Evolutionary conservation across 2,888 invertebrate genomes (phyloP), one percentile per base, ranked within the genome.

Genomic region (Ametastegia equiseti): DNA sequence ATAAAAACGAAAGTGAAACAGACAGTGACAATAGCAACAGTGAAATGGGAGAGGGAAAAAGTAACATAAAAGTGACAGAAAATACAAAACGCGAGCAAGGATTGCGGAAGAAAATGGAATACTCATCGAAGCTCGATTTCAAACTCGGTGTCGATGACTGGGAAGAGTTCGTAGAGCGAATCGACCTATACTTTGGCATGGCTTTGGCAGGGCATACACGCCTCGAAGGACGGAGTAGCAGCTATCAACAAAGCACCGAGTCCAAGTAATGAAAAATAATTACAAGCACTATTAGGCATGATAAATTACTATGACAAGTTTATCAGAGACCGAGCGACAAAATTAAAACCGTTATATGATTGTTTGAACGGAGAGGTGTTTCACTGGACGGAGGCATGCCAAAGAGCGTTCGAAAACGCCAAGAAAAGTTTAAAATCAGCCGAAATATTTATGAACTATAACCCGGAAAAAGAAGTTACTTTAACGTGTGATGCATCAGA

Each of bases 401-500:
- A 81, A 13, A 57, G 80, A 71, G 81, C 83, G 13, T 83, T 83
- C 27, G 42, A 54, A 30, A 75, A 81, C 80, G 73, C 81, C 4
- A 84, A 85, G 81, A 80, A 80, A 7, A 82, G 83, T 50, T 79
- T 84, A 30, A 81, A 67, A 15, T 81, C 83, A 9, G 65, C 81
- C 4, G 11, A 50, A 23, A 33, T 83, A 0, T 54, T 84, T 15
- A 82, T 81, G 11, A 83, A 84, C 60, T 85, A 77, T 47, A 81
- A 84, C 23, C 83, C 82, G 2, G 77, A 80, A 23, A 75, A 82
- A 50, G 45, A 81, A 27, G 9, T 85, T n/a, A 60, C 82, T 4
- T 67, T 85, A 57, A 82, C 83, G n/a, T 83, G 83, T 27, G 84
- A 84, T 54, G 85, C 84, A 7, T 85, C 84, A 2, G 67, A 71